Conservation (phyloP, 2,113 vertebrate genomes). For the Gavialis gangeticus region DNA sequence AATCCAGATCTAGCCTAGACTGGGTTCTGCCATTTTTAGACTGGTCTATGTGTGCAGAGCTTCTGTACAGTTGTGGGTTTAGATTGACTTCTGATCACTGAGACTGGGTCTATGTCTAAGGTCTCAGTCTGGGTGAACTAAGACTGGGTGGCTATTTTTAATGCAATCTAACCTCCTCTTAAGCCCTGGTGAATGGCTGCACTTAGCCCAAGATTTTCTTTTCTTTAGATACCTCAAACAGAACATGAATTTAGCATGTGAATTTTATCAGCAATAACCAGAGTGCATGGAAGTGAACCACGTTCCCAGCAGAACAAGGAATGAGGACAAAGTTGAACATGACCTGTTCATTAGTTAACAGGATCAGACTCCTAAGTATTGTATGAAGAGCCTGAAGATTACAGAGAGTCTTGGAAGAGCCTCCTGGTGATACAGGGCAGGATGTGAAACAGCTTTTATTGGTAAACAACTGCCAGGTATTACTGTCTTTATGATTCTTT, state of each 20-base stretch:
- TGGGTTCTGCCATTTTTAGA: too few relatives aligned
- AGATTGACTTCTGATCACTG: too few relatives aligned
- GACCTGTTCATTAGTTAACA: neutral
- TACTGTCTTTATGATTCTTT: neutral
- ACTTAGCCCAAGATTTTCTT: neutral
- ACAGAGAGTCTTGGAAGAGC: too few relatives aligned
- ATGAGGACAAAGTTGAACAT: neutral
- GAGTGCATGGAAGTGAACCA: neutral
- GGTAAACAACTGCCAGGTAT: neutral
- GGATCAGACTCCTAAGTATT: neutral
- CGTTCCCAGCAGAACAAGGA: neutral
- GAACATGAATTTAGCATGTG: neutral
- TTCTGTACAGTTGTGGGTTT: too few relatives aligned
- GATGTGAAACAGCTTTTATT: neutral
- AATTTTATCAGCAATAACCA: neutral
- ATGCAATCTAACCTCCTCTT: too few relatives aligned
- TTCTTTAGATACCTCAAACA: too few relatives aligned
- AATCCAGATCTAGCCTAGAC: too few relatives aligned
- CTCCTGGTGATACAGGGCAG: neutral
- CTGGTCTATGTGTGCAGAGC: too few relatives aligned
- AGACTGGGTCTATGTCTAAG: too few relatives aligned
- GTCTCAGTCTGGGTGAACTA: too few relatives aligned
- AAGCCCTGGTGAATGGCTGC: too few relatives aligned
- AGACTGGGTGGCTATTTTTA: too few relatives aligned
- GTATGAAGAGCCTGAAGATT: neutral